Base-by-base conservation (phyloP, 2,113 vertebrate genomes). In the Lepisosteus oculatus region DNA sequence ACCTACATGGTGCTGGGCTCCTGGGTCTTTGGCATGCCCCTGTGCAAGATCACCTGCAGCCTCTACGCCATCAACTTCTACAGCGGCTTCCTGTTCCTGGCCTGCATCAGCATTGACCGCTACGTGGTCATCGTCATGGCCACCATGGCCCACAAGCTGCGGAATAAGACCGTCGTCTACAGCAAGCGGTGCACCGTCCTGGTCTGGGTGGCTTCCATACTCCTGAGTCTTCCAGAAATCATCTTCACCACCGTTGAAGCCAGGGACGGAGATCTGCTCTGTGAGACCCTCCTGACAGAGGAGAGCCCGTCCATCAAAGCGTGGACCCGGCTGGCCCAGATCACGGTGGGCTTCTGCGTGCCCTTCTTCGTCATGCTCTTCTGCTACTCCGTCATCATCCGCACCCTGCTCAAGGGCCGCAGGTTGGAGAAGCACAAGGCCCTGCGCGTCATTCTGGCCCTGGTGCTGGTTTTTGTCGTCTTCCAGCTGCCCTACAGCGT, bases 401-500 rank as follows among this genome's bases (percentile, higher is more conserved):
- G 77, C 6, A 92, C 91, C 0, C 80, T 99, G 78, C 80, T 91
- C 80, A 85, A 84, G 0, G 81, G 90, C 8, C 87, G 84, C 0
- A 79, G 57, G 65, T 84, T 87, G 0, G 91, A 89, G 61, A 93
- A 93, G 78, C 93, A 92, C 8, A 95, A 88, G 13, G 88, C 95
- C 0, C 77, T 99, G 71, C 87, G 90, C n/a, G 83, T 99, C 55
- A 94, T 98, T 83, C 77, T 94, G 80, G 84, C 85, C 0, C 86
- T 99, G 43, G 95, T 99, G 81, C 17, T 92, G 14, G 89, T 93
- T 4, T 99, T 99, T 0, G 78, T 95, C 72, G 65, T 83, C 3
- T 91, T 98, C 81, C 96, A 98, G 86, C 84, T 97, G 43, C 97
- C 97, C 0, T 93, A 99, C 85, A 95, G 93, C 2, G 66, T 93